Evolutionary conservation across 2,888 invertebrate species (phyloP), one percentile per base, ranked within the genome.

Genomic region (Perithous albicinctus): DNA sequence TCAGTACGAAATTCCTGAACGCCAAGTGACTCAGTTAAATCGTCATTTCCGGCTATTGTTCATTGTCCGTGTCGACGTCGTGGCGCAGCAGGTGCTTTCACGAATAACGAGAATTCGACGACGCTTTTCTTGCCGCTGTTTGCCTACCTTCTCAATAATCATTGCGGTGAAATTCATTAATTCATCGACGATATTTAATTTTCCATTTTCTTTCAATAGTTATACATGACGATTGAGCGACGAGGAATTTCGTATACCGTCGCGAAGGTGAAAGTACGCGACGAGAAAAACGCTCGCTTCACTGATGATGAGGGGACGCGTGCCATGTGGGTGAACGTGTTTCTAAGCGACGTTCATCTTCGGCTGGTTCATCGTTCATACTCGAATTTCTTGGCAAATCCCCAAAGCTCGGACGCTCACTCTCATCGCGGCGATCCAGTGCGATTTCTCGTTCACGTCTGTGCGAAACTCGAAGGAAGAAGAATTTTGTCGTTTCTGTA

Each of bases 1-100:
- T 20, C 35, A 4, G 54, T 69, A 69, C 35, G 54, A 38, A 69
- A 69, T 69, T 69, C 69, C 69, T 69, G 54, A 69, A 54, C 69
- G 54, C 69, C 51, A 54, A 69, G 69, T 69, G 69, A 69, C 69
- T 69, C 51, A 26, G 69, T 69, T 54, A 54, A 69, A 69, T 69
- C 69, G 32, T 54, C 54, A 18, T 54, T 69, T 69, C 69, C 69
- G 69, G 54, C 54, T 69, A 69, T 69, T 69, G 69, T 69, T 69
- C 69, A 69, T 69, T 51, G 54, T 69, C 69, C 69, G 38, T 69
- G n/a, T 38, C 69, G 69, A 38, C 69, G 15, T 2, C 18, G 61
- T 48, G 6, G 61, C 54, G 54, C 26, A 12, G 69, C 69, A 69
- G 54, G 69, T 69, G 69, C 54, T 69, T 69, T 66, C 51, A 29